These are phyloP conservation scores for Caenorhabditis drosophilae DNA, from an alignment of 2,888 invertebrate genomes.

Conservation along the genomic window DNA sequence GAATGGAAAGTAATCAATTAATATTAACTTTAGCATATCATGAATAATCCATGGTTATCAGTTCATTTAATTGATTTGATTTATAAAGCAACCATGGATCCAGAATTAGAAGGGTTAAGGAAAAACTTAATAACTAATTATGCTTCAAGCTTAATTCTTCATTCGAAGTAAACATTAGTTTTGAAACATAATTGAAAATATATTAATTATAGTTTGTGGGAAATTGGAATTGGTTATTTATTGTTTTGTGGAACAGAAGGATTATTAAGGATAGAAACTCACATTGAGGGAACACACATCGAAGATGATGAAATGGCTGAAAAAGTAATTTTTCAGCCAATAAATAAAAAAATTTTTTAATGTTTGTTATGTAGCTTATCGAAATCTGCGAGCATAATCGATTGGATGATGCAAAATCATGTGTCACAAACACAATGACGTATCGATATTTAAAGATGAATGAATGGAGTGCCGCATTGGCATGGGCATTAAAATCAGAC, in stretches of 20 bases:
- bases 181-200: background rate
- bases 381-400: constrained; percentile 28
- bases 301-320: constrained; percentile 47
- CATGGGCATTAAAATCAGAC: constrained; percentile 43
- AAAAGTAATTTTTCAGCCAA: constrained; percentile 8
- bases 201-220: constrained; percentile 38
- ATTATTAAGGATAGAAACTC: constrained; percentile 34
- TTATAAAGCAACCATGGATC: constrained; percentile 23
- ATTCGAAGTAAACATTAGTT: constrained; percentile 25
- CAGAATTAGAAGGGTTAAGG: constrained; percentile 24
- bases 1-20: too few species aligned
- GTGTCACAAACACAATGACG: constrained; percentile 48
- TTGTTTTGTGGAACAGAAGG: constrained; percentile 39
- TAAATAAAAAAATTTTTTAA: background rate
- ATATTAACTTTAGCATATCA: too few species aligned
- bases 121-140: constrained; percentile 30
- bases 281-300: constrained; percentile 37
- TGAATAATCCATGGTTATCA: constrained; percentile 45
- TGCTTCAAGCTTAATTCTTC: constrained; percentile 26
- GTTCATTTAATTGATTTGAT: constrained; percentile 47
- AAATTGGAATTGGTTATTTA: constrained; percentile 43
- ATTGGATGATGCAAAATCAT: constrained; percentile 35
- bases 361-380: constrained; percentile 18
- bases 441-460: constrained; percentile 33
- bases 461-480: constrained; percentile 45